Evolutionary conservation across 2,888 invertebrate species (phyloP).

Genomic region (Diogma glabrata): DNA sequence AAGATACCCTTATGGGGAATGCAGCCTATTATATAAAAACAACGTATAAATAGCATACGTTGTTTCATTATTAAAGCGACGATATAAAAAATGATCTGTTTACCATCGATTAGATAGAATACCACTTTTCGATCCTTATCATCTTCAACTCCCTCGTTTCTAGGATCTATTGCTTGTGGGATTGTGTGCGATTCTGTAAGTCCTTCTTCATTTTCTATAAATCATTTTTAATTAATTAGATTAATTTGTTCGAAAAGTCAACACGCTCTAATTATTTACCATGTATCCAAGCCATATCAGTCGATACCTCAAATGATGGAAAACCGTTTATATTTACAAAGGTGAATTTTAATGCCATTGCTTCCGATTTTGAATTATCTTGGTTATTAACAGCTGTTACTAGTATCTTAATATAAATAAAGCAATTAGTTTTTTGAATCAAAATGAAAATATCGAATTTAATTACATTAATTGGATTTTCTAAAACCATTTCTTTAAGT

Average conservation of each 20-base stretch:
- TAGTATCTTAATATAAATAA: neutral
- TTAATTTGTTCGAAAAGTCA: neutral
- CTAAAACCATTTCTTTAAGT: neutral
- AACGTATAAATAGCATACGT: no score
- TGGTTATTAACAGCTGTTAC: neutral
- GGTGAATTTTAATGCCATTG: neutral
- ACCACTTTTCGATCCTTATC: constrained; percentile 33
- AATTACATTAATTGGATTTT: constrained; percentile 3
- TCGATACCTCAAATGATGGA: constrained; percentile 5
- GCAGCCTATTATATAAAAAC: no score
- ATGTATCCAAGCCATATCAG: constrained; percentile 6
- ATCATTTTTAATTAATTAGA: constrained; percentile 8
- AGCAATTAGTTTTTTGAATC: neutral
- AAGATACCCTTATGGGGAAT: no score
- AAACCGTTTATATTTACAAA: constrained; percentile 8
- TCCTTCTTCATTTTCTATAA: constrained; percentile 36
- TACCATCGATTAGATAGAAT: constrained; percentile 41
- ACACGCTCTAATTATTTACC: neutral
- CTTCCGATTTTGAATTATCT: neutral
- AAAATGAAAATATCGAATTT: neutral
- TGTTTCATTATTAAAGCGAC: no score
- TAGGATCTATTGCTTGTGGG: constrained; percentile 37
- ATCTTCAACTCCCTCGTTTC: constrained; percentile 35
- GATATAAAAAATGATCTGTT: no score
- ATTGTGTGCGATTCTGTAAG: constrained; percentile 31